A percentile compares a stretch with the other conserved stretches of the same genome.
These are phyloP conservation scores for Axis porcinus DNA, from an alignment of 2,113 vertebrate species.

Conservation along the genomic window DNA sequence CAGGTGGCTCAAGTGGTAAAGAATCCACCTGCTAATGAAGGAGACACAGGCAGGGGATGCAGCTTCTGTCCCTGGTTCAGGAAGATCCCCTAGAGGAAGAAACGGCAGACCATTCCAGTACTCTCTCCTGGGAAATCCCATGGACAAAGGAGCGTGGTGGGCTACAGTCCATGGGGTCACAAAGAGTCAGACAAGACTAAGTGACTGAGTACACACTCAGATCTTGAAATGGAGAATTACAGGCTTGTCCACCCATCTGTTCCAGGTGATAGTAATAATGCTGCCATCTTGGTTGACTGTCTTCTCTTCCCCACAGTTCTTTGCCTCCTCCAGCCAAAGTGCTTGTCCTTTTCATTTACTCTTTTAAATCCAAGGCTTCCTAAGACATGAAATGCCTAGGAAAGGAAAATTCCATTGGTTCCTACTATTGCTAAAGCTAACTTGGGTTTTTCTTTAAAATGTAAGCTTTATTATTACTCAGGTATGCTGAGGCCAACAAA, in stretches of 20 bases:
- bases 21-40: background rate
- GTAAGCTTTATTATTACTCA: background rate
- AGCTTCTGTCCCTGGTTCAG: background rate
- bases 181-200: background rate
- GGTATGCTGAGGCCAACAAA: background rate
- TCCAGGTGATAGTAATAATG: accelerated
- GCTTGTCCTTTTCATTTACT: background rate
- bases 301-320: too few species aligned
- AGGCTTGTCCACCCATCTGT: background rate
- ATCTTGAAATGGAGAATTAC: background rate
- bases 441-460: background rate
- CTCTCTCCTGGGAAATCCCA: background rate
- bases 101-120: background rate
- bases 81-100: background rate
- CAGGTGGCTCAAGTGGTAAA: background rate
- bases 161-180: background rate
- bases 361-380: background rate
- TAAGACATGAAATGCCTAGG: background rate
- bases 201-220: background rate
- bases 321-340: background rate
- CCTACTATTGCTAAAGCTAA: background rate
- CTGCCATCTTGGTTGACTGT: accelerated
- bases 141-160: background rate
- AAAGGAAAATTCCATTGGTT: background rate
- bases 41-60: background rate